phyloP scores from a whole-genome alignment of 2,888 invertebrate species.

The Polia nebulosa region DNA sequence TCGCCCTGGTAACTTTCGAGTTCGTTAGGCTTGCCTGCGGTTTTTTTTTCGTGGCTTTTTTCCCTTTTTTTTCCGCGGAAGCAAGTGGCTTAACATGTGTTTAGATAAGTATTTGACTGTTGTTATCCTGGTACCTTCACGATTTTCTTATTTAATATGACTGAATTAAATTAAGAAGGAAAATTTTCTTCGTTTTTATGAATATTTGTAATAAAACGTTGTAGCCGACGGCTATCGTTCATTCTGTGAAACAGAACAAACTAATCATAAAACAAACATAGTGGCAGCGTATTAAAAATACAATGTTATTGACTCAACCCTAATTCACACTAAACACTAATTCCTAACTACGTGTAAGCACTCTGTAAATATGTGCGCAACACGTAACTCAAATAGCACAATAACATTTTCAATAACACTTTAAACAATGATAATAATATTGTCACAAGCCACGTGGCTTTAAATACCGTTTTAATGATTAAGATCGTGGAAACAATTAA shows the following conservation, averaged over 20 bases:
- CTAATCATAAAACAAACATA: slow-evolving; percentile 7
- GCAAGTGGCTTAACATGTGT: slow-evolving; percentile 24
- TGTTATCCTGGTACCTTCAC: neutral
- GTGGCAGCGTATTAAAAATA: slow-evolving; percentile 6
- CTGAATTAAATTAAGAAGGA: neutral
- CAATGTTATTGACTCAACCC: slow-evolving; percentile 19
- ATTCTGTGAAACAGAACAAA: slow-evolving; percentile 10
- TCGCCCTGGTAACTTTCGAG: slow-evolving; percentile 68
- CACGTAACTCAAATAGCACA: slow-evolving; percentile 23
- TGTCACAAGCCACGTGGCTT: slow-evolving; percentile 47
- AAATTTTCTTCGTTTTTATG: neutral
- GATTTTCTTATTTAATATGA: neutral
- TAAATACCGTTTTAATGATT: slow-evolving; percentile 59
- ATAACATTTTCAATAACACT: slow-evolving; percentile 49
- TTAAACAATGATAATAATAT: slow-evolving; percentile 43
- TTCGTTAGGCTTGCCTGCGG: slow-evolving; percentile 54
- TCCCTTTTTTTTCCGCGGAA: slow-evolving; percentile 2
- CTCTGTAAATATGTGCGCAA: slow-evolving; percentile 24
- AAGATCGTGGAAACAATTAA: slow-evolving; percentile 81
- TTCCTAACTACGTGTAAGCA: slow-evolving; percentile 20
- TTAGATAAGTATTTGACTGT: slow-evolving; percentile 20
- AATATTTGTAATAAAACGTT: neutral
- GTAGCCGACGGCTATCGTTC: neutral
- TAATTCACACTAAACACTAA: slow-evolving; percentile 31
- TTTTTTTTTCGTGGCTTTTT: slow-evolving; percentile 31